phyloP scores from a whole-genome alignment of 2,888 invertebrate genomes.

The Conomelus anceps region DNA sequence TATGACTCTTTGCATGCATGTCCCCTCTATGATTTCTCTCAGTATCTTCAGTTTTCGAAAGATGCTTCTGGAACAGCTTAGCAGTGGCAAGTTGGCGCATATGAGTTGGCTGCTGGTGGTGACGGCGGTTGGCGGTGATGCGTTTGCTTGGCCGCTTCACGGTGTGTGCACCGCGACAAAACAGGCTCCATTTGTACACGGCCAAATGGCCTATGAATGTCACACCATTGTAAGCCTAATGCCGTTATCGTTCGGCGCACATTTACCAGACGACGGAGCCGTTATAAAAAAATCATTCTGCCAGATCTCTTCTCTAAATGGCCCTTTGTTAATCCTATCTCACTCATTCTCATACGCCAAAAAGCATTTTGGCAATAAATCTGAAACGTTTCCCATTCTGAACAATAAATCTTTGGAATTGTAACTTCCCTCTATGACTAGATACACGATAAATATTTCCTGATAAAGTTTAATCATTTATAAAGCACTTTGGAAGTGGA shows the following conservation, averaged over 20 bases:
- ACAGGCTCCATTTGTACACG: constrained; percentile 21
- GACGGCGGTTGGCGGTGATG: background rate
- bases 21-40: too few species aligned
- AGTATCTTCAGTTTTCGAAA: background rate
- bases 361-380: constrained; percentile 10
- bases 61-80: background rate
- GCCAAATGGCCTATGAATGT: constrained; percentile 26
- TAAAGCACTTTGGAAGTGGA: background rate
- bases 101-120: background rate
- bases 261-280: background rate
- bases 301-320: constrained; percentile 13
- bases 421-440: background rate
- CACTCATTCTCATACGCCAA: background rate
- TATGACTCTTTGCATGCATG: too few species aligned
- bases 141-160: background rate
- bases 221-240: constrained; percentile 21
- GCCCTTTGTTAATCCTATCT: constrained; percentile 5
- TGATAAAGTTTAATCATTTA: background rate
- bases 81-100: background rate
- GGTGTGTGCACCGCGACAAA: constrained; percentile 16
- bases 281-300: constrained; percentile 3
- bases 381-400: background rate
- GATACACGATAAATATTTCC: background rate
- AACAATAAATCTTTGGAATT: background rate
- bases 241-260: constrained; percentile 21